phyloP scores from a whole-genome alignment of 2,888 invertebrate genomes.

The Cataglyphis rosenhaueri region DNA sequence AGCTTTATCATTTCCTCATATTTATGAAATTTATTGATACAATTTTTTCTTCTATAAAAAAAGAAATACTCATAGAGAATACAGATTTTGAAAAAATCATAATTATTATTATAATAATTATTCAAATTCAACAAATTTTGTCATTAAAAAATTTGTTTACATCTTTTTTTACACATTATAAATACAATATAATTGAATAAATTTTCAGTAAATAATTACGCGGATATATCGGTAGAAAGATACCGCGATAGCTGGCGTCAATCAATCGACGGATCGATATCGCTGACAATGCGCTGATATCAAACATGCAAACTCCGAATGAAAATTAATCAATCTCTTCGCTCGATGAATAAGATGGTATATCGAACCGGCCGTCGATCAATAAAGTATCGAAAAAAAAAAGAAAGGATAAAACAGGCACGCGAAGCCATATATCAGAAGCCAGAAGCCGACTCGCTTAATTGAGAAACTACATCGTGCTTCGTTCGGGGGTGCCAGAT shows the following conservation, averaged over 20 bases:
- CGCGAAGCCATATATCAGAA: constrained; percentile 25
- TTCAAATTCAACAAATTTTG: background rate
- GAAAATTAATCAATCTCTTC: constrained; percentile 8
- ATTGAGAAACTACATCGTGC: constrained; percentile 32
- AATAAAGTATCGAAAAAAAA: background rate
- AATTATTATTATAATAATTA: background rate
- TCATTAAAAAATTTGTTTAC: background rate
- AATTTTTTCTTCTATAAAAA: background rate
- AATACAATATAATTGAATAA: constrained; percentile 15
- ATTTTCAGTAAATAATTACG: constrained; percentile 13
- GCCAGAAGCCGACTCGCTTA: constrained; percentile 26
- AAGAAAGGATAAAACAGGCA: background rate
- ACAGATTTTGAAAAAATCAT: background rate
- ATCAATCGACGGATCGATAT: constrained; percentile 48
- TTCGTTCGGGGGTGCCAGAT: constrained; percentile 62
- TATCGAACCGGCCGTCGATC: constrained; percentile 1
- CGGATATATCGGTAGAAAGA: constrained; percentile 4
- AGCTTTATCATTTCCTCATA: background rate
- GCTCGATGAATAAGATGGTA: constrained; percentile 12
- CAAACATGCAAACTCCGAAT: constrained; percentile 7
- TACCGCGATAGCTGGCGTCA: constrained; percentile 9
- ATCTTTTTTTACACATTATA: background rate
- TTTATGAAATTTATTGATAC: background rate
- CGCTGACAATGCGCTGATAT: constrained; percentile 25
- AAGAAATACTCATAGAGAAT: background rate